Conservation (phyloP, 1,140 invertebrate species). For the Drosophila saltans region DNA sequence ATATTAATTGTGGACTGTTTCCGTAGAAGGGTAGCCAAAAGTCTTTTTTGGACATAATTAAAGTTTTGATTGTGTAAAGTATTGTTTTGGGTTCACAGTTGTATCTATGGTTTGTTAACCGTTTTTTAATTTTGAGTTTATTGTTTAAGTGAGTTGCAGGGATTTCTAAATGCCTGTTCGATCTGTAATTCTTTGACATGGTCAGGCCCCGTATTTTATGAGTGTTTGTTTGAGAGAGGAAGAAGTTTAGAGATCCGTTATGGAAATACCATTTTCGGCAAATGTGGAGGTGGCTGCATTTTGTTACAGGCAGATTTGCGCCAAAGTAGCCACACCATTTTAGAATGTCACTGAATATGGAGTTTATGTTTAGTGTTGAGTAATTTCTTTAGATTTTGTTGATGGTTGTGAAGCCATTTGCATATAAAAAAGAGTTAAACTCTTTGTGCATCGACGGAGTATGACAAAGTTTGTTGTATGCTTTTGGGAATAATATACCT, state of each 20-base stretch:
- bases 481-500: no score
- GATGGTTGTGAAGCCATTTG: no score
- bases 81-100: slow-evolving; percentile 1
- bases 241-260: not conserved
- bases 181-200: not conserved
- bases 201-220: not conserved
- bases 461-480: no score
- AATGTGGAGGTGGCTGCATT: no score
- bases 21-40: slow-evolving; percentile 10
- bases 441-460: no score
- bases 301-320: no score
- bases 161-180: not conserved
- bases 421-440: no score
- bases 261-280: not conserved
- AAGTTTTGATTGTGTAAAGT: not conserved
- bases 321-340: no score
- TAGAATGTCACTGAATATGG: no score
- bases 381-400: no score
- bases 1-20: slow-evolving; percentile 13
- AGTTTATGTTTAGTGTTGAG: no score
- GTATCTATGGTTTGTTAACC: not conserved
- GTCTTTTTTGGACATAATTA: slow-evolving; percentile 22
- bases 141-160: not conserved
- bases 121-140: not conserved
- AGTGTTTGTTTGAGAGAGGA: not conserved